phyloP scores from a whole-genome alignment of 2,888 invertebrate species.

The Caenorhabditis imperialis region DNA sequence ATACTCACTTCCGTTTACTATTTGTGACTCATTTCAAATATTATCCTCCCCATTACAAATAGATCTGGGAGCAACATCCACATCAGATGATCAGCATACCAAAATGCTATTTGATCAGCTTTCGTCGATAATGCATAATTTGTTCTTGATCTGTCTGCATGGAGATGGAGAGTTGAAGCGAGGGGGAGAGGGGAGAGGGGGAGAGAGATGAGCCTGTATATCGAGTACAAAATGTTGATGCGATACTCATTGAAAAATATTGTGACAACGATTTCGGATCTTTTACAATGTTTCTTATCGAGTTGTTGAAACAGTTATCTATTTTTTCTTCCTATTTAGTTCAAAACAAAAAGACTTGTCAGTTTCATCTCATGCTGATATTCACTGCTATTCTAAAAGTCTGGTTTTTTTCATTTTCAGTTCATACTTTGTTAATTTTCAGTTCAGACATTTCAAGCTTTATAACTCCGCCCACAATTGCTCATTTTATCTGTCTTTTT shows the following conservation, averaged over 20 bases:
- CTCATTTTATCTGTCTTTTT: no score
- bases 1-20: slow-evolving; percentile 8
- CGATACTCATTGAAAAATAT: background rate
- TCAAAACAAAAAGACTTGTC: no score
- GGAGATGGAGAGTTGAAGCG: slow-evolving; percentile 10
- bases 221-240: slow-evolving; percentile 9
- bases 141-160: slow-evolving; percentile 33
- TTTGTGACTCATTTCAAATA: slow-evolving; percentile 2
- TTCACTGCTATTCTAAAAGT: no score
- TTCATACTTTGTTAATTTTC: no score
- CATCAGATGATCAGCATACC: slow-evolving; percentile 48
- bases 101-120: slow-evolving; percentile 47
- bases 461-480: no score
- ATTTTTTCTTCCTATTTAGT: no score
- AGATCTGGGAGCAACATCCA: slow-evolving; percentile 19
- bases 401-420: no score
- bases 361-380: no score
- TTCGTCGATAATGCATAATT: slow-evolving; percentile 28
- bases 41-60: background rate
- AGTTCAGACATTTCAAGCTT: no score
- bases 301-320: no score
- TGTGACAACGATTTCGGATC: no score
- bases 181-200: background rate
- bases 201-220: background rate
- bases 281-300: background rate